Conservation (phyloP, 2,113 vertebrate genomes). For the Gnathonemus longibarbis region DNA sequence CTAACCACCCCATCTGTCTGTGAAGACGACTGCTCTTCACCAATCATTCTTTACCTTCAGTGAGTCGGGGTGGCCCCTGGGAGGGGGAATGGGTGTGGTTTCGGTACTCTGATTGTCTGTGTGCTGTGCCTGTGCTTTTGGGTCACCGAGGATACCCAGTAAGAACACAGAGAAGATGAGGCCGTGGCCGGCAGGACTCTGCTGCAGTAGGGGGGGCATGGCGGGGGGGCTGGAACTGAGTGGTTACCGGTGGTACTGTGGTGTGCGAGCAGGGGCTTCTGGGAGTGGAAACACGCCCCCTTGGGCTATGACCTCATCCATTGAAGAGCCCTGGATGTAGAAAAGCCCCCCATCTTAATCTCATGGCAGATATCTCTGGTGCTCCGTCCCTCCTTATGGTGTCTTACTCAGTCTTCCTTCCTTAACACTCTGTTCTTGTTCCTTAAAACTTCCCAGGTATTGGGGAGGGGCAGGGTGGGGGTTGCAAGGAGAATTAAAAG, state of each 20-base stretch:
- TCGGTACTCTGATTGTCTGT: not conserved
- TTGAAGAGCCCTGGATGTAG: not conserved
- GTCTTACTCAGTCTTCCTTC: not conserved
- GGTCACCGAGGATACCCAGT: not conserved
- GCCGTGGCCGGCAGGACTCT: not conserved
- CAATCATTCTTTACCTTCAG: not conserved
- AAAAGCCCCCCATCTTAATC: not conserved
- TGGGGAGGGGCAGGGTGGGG: not conserved
- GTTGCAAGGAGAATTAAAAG: not conserved
- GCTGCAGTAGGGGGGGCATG: not conserved
- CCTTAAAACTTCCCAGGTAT: not conserved
- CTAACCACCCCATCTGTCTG: not conserved
- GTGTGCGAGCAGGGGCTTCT: not conserved
- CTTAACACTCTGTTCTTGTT: not conserved
- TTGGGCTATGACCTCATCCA: not conserved
- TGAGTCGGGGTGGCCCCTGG: not conserved
- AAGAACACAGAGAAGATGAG: constrained; percentile 13
- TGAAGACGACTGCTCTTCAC: not conserved
- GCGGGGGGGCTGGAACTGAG: not conserved
- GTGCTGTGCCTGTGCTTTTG: not conserved
- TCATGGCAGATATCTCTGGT: constrained; percentile 19
- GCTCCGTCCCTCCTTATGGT: not conserved
- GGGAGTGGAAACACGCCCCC: not conserved
- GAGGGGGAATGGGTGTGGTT: not conserved
- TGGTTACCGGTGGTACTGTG: not conserved